Evolutionary conservation across 2,888 invertebrate genomes (phyloP), one percentile per base, ranked within the genome.

Genomic region (Lamellibrachia columna): DNA sequence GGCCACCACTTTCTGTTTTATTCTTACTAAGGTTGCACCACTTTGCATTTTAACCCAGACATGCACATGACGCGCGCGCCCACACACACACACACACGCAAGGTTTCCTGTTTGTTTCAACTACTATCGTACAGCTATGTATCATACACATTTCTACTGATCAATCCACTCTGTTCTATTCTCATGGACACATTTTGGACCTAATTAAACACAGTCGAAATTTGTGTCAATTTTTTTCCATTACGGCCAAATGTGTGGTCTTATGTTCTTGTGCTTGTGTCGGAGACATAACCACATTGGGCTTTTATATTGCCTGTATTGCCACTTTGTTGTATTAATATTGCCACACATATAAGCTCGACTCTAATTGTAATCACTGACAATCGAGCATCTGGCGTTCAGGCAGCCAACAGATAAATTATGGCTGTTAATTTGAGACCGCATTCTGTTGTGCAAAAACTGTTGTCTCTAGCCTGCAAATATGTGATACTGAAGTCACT

Each of bases 21-120:
- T 75, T 75, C 11, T 4, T 75, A 75, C n/a, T 75, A 1, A 1
- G 75, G 15, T 75, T 15, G 22, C 75, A 75, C 75, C 75, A 75
- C 75, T 75, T 75, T 75, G 75, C 75, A 75, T 75, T 75, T 75
- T 75, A 75, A 75, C 75, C 75, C 75, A 75, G 75, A 75, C 75
- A 22, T 75, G 22, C n/a, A 22, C 6, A 1, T 40, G 40, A 40
- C 40, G 1, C 40, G 40, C 40, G 40, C 40, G 40, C 40, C 40
- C 40, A 40, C 40, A 40, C 40, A 40, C 40, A 40, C 75, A 75
- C 40, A 40, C 75, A 75, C n/a, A 22, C n/a, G 4, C n/a, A 3
- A 75, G 75, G n/a, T 15, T n/a, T 22, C 22, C 75, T 75, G 75
- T 11, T 75, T 15, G 75, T 22, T 75, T 75, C 75, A 75, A n/a